Base-by-base conservation (phyloP, 2,797 vertebrate species). In the Botia kubotai region DNA sequence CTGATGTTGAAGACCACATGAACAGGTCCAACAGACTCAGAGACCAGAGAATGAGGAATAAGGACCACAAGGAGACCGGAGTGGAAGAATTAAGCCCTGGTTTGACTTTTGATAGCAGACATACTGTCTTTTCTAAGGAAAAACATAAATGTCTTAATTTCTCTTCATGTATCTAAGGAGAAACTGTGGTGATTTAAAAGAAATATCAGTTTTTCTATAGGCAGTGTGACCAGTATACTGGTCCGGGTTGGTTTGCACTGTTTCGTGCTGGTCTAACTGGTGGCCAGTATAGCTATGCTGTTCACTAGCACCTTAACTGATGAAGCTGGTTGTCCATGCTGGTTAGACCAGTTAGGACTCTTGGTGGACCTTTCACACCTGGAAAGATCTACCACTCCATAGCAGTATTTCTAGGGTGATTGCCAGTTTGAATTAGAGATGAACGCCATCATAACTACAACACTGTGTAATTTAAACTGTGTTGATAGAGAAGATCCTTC, bases 81-180 rank as follows among this genome's bases (percentile, higher is more conserved):
- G 84, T 89, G 87, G 80, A 91, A 90, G 83, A 66, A 80, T 36
- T 89, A 90, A 86, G 88, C 72, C 0, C 77, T 94, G 69, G 71
- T n/a, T n/a, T n/a, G n/a, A n/a, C n/a, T n/a, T n/a, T n/a, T n/a
- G n/a, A n/a, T n/a, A n/a, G n/a, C n/a, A n/a, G n/a, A n/a, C n/a
- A n/a, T n/a, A n/a, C n/a, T n/a, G n/a, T n/a, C n/a, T n/a, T n/a
- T n/a, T n/a, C n/a, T n/a, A n/a, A n/a, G n/a, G n/a, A n/a, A n/a
- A n/a, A n/a, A n/a, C n/a, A 8, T 8, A 43, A 43, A 43, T 0
- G 39, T 43, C 39, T 8, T 43, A 8, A 43, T 43, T 43, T 43
- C 39, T 8, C 6, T 43, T 43, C 39, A 43, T 43, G 6, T 8
- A 4, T 29, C 4, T 29, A 29, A 29, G 39, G 6, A 43, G 39